Evolutionary conservation across 2,888 invertebrate genomes (phyloP).

Genomic region (Brenthis ino): DNA sequence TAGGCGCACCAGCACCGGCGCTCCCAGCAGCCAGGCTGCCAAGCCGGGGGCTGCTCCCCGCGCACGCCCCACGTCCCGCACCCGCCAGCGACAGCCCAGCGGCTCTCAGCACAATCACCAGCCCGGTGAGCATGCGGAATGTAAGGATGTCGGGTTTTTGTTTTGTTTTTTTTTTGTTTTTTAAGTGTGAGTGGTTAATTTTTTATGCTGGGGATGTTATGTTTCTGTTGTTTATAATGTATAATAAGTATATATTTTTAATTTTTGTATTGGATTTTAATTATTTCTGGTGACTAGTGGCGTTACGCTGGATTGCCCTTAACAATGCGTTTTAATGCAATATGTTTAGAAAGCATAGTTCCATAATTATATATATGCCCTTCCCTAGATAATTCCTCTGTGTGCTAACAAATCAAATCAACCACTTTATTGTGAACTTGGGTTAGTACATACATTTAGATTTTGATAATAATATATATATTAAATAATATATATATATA

Average conservation of each 20-base stretch:
- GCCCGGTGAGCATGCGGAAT: constrained; percentile 47
- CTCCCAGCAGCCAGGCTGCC: constrained; percentile 46
- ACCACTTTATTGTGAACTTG: too few species aligned
- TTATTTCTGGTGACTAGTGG: too few species aligned
- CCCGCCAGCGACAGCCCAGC: constrained; percentile 54
- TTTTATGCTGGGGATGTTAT: too few species aligned
- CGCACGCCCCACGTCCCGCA: constrained; percentile 52
- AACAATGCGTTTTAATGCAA: too few species aligned
- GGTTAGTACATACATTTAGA: too few species aligned
- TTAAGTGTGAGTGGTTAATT: not conserved
- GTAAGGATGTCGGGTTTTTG: constrained; percentile 22
- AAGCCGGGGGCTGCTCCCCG: constrained; percentile 38
- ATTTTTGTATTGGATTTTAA: not conserved
- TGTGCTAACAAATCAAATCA: too few species aligned
- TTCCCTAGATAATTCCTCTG: too few species aligned
- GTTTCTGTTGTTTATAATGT: not conserved
- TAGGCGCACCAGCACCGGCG: constrained; percentile 62
- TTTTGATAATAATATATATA: too few species aligned
- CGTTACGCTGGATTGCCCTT: too few species aligned
- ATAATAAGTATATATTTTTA: not conserved
- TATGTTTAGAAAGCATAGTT: too few species aligned
- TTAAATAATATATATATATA: too few species aligned
- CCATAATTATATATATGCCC: too few species aligned
- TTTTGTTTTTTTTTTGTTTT: constrained; percentile 5
- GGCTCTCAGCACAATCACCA: constrained; percentile 59